These are phyloP conservation scores for Oophaga sylvatica DNA, from an alignment of 2,797 vertebrate species.

Conservation along the genomic window DNA sequence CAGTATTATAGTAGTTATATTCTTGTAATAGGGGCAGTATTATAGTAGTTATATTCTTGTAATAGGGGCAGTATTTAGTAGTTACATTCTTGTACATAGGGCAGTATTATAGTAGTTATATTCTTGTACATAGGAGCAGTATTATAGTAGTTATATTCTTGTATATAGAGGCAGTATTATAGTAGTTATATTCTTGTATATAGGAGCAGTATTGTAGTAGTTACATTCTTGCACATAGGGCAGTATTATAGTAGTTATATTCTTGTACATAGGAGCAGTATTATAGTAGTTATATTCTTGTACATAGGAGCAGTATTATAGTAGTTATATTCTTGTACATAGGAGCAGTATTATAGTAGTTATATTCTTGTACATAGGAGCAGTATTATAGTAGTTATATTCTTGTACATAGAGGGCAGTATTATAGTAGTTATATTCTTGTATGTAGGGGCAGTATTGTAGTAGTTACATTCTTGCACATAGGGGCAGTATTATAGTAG, in stretches of 20 bases:
- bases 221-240: background rate
- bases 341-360: background rate
- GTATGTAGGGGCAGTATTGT: background rate
- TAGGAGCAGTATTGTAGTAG: background rate
- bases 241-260: constrained; percentile 15
- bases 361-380: background rate
- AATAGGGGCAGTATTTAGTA: background rate
- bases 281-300: constrained; percentile 9
- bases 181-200: constrained; percentile 4
- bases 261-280: background rate
- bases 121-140: background rate
- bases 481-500: background rate
- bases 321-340: constrained; percentile 11
- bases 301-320: background rate
- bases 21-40: background rate
- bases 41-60: constrained; percentile 6
- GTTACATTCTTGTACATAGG: constrained; percentile 2
- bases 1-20: constrained; percentile 15
- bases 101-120: background rate
- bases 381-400: background rate
- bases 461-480: background rate
- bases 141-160: constrained; percentile 1
- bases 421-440: constrained; percentile 15
- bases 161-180: background rate
- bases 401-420: background rate